Evolutionary conservation across 2,797 vertebrate genomes (phyloP), one percentile per base, ranked within the genome.

Genomic region (Discoglossus pictus): DNA sequence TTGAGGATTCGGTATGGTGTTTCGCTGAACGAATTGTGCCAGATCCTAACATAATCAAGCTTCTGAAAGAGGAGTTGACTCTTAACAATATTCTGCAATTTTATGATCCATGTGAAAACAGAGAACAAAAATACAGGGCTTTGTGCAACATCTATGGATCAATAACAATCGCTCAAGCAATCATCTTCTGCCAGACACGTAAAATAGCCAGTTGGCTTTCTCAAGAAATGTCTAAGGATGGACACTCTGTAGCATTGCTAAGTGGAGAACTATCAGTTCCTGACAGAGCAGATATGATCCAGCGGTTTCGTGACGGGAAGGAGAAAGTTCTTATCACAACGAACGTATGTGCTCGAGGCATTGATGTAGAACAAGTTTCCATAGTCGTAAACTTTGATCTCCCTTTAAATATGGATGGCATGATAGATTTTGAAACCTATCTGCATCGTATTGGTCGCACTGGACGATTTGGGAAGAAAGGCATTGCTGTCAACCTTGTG

Each of bases 271-370:
- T 91, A 72, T 73, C 80, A 0, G 86, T 91, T 9, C 60, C 77
- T 6, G 79, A 90, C 39, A 65, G 88, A 1, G 89, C 89, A 0
- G 10, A 62, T 0, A 53, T 87, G 69, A 87, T 91, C 68, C 87
- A 88, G 73, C 72, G 82, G 38, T 91, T 91, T 39, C 84, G 88
- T 0, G 80, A 88, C 0, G 87, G 88, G 2, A 85, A 85, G 47
- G 84, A 88, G 65, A 91, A 90, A 65, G 89, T 90, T 4, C 88
- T 90, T 1, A 83, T 91, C 1, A 85, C 87, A 1, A 91, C 88
- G 67, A 91, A 89, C 0, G 86, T 91, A 74, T 91, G 89, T 0
- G 88, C 89, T 21, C 80, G 89, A 90, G 89, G 89, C 25, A 91
- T 91, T 0, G 88, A 91, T 0, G 86, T 91, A 73, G 79, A 83